Evolutionary conservation across 2,888 invertebrate genomes (phyloP).

Genomic region (Tachina fera): DNA sequence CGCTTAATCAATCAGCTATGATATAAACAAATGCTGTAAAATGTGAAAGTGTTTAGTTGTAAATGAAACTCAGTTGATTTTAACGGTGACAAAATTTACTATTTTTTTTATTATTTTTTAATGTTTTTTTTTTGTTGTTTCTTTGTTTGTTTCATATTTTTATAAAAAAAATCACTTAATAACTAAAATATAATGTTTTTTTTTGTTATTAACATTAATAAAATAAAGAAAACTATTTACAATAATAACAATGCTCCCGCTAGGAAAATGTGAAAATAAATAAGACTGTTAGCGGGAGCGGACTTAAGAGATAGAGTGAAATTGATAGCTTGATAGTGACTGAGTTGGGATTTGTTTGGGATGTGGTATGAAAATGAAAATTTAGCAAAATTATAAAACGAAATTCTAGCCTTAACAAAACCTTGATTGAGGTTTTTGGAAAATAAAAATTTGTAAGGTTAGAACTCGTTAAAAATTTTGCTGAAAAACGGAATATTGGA

Average conservation of each 20-base stretch:
- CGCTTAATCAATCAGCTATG: neutral
- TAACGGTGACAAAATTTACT: slow-evolving; percentile 83
- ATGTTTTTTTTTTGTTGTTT: slow-evolving; percentile 81
- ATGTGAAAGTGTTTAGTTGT: slow-evolving; percentile 18
- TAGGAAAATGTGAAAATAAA: slow-evolving; percentile 64
- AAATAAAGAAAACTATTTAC: slow-evolving; percentile 79
- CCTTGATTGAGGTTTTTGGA: slow-evolving; percentile 6
- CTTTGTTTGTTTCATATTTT: slow-evolving; percentile 82
- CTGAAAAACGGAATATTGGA: slow-evolving; percentile 63
- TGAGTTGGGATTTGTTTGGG: slow-evolving; percentile 57
- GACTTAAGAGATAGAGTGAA: slow-evolving; percentile 58
- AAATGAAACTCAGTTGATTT: slow-evolving; percentile 68
- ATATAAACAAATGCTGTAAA: slow-evolving; percentile 13
- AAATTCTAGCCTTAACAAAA: slow-evolving; percentile 26
- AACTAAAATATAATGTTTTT: slow-evolving; percentile 79
- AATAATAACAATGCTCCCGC: slow-evolving; percentile 73
- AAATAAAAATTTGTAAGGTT: slow-evolving; percentile 34
- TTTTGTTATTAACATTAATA: slow-evolving; percentile 70
- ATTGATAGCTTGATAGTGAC: slow-evolving; percentile 59
- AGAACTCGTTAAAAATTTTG: slow-evolving; percentile 53
- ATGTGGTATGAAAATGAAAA: slow-evolving; percentile 69
- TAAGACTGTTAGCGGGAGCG: slow-evolving; percentile 65
- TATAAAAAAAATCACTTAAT: slow-evolving; percentile 80
- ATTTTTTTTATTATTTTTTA: slow-evolving; percentile 78
- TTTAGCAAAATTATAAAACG: slow-evolving; percentile 54